Base-by-base conservation (phyloP, 2,797 vertebrate genomes). In the Pangasius sanitwongsei region DNA sequence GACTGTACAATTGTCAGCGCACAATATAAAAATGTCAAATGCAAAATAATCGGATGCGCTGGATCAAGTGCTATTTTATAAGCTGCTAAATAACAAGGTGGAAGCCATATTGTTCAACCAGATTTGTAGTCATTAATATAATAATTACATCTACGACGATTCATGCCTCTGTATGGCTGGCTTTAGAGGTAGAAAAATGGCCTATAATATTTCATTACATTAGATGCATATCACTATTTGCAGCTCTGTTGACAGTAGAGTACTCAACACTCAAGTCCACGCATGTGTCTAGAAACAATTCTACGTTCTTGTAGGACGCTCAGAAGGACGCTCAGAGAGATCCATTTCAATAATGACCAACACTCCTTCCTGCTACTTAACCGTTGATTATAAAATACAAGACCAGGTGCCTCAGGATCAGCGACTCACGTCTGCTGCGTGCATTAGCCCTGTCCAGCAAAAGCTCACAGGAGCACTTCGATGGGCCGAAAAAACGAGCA, bases 401-500 rank as follows among this genome's bases (percentile, higher is more conserved):
- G 65, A 41, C 86, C 81, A 78, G 70, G 89, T 88, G 88, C 83
- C 80, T 83, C 67, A 65, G 75, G 82, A 90, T 41, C 72, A 59
- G 85, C 44, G 65, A 53, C 89, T 70, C 63, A 88, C 87, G 93
- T 94, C 94, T 95, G 94, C 93, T 94, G 89, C 87, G 88, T 88
- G 92, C 94, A 94, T 95, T 95, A 94, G 81, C 86, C 90, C 89
- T 93, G 92, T 91, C 78, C 57, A 59, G 44, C 83, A 55, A 92
- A 95, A 92, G 93, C 95, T 95, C 93, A 61, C 93, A 94, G 95
- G 94, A 95, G 92, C 94, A 92, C 93, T 95, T 94, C 92, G 88
- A 92, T 90, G 93, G 93, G 93, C 93, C 94, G 91, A 85, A 80
- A 92, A 93, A 95, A 95, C 91, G 94, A 95, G 94, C 93, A 94